phyloP scores from a whole-genome alignment of 2,888 invertebrate genomes.

The Drosophila robusta region DNA sequence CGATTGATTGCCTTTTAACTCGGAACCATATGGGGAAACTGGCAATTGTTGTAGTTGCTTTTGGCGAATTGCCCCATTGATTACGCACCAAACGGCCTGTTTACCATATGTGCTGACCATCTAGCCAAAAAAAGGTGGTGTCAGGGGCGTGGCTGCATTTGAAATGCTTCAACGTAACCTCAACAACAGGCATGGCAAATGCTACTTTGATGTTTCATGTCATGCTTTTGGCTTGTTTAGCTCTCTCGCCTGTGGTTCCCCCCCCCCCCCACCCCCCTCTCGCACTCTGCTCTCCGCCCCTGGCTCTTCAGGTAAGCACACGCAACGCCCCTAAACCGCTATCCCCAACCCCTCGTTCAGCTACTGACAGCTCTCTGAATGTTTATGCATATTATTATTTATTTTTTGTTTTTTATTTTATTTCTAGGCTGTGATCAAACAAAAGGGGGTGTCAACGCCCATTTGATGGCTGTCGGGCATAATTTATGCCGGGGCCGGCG shows the following conservation, averaged over 20 bases:
- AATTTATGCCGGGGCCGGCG: constrained; percentile 50
- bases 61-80: neutral
- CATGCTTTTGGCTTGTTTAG: constrained; percentile 17
- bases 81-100: neutral
- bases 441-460: constrained; percentile 40
- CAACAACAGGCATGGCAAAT: constrained; percentile 15
- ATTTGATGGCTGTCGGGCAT: constrained; percentile 32
- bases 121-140: neutral
- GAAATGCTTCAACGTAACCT: constrained; percentile 10
- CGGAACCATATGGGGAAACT: constrained; percentile 10
- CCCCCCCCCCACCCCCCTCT: neutral
- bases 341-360: neutral
- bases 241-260: constrained; percentile 1
- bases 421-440: constrained; percentile 31
- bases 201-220: constrained; percentile 52
- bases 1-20: constrained; percentile 12
- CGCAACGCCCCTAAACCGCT: too few species aligned
- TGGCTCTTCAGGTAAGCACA: too few species aligned
- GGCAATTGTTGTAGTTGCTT: constrained; percentile 7
- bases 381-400: constrained; percentile 43
- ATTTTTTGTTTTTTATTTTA: neutral
- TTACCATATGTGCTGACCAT: constrained; percentile 5
- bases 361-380: constrained; percentile 12
- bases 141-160: constrained; percentile 17
- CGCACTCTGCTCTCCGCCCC: too few species aligned